Conservation (phyloP, 2,797 vertebrate genomes). For the Gymnopithys bicolor region DNA sequence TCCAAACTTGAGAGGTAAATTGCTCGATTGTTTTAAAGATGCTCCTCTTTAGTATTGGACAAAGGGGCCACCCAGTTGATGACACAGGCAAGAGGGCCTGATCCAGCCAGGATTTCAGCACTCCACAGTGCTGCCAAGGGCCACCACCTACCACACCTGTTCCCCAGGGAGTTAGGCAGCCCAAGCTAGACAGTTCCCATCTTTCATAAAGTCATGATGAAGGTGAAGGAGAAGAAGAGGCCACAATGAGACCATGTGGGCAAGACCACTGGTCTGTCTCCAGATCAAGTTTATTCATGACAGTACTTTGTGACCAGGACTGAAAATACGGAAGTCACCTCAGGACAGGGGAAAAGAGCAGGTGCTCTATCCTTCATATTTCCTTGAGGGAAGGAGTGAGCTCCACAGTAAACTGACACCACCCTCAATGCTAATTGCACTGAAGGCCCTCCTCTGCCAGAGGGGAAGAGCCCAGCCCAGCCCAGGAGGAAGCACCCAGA, state of each 20-base stretch:
- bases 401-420: background rate
- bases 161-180: background rate
- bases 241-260: fast-evolving
- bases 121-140: background rate
- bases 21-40: background rate
- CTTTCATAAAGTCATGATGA: background rate
- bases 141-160: background rate
- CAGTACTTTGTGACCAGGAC: background rate
- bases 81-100: background rate
- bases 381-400: background rate
- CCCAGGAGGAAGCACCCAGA: conserved; percentile 2
- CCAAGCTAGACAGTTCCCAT: background rate
- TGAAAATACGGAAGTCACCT: background rate
- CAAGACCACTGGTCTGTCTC: background rate
- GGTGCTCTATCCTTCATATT: background rate
- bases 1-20: fast-evolving
- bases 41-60: fast-evolving
- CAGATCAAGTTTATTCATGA: background rate
- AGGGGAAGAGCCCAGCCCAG: background rate
- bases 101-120: background rate
- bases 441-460: background rate
- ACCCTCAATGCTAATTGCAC: background rate
- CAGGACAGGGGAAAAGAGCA: background rate
- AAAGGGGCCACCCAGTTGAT: background rate
- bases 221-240: background rate